Evolutionary conservation across 1,140 invertebrate genomes (phyloP), one percentile per base, ranked within the genome.

Genomic region (Leptonema lineaticorne): DNA sequence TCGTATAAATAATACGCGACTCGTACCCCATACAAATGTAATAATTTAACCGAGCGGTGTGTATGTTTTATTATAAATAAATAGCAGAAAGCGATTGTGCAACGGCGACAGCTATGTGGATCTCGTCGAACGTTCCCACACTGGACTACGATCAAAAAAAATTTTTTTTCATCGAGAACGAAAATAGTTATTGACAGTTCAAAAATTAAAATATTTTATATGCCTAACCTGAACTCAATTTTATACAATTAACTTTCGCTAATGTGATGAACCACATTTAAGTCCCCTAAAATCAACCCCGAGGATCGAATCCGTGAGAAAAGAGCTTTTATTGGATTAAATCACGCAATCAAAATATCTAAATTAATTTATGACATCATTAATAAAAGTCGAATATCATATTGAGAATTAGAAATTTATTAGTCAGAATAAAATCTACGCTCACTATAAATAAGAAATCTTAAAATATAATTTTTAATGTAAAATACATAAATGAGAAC

Each of bases 11-110:
- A 68, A 65, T 59, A 22, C 14, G 33, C 18, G 37, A 14, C 29
- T 46, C 28, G 24, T 14, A 48, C 48, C 53, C 30, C 68, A 67
- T 24, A 30, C 59, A 57, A 20, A 60, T 68, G 63, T 30, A 33
- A 59, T 59, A 59, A 60, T 69, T 65, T 67, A 46, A 70, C 26
- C 41, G 59, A 69, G 37, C 14, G 48, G 50, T 53, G n/a, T n/a
- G n/a, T n/a, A n/a, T n/a, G n/a, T n/a, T n/a, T n/a, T n/a, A n/a
- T n/a, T n/a, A n/a, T n/a, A n/a, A n/a, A n/a, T n/a, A n/a, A 26
- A 53, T 26, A 41, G 37, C 37, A 41, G 37, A 14, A 41, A 24
- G 18, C 22, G 22, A 48, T 69, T 65, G 26, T 60, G 63, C 50
- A 64, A 69, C 45, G 16, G 33, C 20, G 37, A n/a, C 30, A 11